Conservation (phyloP, 2,113 vertebrate species). For the Chionodraco myersi region DNA sequence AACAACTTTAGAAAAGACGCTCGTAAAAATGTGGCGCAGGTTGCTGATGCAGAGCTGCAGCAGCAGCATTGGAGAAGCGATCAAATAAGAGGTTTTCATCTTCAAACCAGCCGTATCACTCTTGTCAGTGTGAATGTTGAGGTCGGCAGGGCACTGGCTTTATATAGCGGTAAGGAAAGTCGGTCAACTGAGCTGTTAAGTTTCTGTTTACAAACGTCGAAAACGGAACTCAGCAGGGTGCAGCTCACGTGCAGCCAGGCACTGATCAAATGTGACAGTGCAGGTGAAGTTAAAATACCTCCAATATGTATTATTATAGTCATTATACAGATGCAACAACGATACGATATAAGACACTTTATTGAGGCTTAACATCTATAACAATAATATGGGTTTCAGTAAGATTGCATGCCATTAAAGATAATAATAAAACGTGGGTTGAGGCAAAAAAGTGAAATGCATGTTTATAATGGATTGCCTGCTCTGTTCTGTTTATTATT, state of each 20-base stretch:
- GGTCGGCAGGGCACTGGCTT: too few relatives aligned
- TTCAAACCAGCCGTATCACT: not conserved
- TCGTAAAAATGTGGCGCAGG: constrained; percentile 33
- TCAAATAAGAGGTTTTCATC: constrained; percentile 49
- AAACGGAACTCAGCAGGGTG: constrained; percentile 48
- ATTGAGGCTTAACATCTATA: not conserved
- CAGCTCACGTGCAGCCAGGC: not conserved
- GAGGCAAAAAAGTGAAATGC: not conserved
- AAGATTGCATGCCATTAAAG: not conserved
- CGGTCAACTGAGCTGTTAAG: constrained; percentile 7
- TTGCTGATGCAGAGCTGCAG: constrained; percentile 64
- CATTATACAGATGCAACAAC: not conserved
- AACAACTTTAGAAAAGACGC: not conserved
- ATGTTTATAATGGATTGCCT: not conserved
- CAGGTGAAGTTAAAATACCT: too few relatives aligned
- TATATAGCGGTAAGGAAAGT: rapidly evolving
- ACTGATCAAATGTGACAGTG: not conserved
- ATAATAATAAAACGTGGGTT: too few relatives aligned
- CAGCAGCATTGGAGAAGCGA: constrained; percentile 45
- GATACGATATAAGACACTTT: not conserved
- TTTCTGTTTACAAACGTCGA: constrained; percentile 63
- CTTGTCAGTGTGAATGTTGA: not conserved
- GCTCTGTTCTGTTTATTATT: not conserved
- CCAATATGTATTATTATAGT: not conserved
- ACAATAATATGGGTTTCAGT: not conserved